Evolutionary conservation across 2,113 vertebrate species (phyloP).

Genomic region (Eira barbara): DNA sequence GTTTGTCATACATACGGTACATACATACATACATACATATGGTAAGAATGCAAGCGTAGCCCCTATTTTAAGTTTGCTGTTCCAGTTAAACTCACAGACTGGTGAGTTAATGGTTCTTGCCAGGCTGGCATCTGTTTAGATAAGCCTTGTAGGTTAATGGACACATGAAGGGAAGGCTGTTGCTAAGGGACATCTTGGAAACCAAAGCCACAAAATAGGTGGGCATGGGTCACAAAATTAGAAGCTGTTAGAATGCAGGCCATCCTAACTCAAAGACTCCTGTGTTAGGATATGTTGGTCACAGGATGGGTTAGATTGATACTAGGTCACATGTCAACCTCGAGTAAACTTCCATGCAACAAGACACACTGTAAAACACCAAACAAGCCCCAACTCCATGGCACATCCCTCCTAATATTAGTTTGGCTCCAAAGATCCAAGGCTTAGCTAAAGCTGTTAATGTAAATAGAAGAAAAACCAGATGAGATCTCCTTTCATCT

Average conservation of each 20-base stretch:
- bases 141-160: not conserved
- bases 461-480: not conserved
- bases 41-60: not conserved
- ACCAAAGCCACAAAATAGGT: not conserved
- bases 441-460: not conserved
- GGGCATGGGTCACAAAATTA: not conserved
- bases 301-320: not conserved
- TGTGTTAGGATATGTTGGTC: not conserved
- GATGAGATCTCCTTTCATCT: not conserved
- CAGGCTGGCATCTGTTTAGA: not conserved
- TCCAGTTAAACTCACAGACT: not conserved
- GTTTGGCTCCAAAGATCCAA: not conserved
- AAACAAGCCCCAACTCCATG: not conserved
- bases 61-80: not conserved
- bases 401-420: not conserved
- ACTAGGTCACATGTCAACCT: not conserved
- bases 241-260: not conserved
- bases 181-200: not conserved
- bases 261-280: not conserved
- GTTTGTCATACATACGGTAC: not conserved
- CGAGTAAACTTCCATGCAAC: not conserved
- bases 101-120: not conserved
- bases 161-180: not conserved
- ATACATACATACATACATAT: too few species aligned
- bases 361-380: not conserved